These are phyloP conservation scores for Myopa testacea DNA, from an alignment of 2,888 invertebrate genomes.

Conservation along the genomic window DNA sequence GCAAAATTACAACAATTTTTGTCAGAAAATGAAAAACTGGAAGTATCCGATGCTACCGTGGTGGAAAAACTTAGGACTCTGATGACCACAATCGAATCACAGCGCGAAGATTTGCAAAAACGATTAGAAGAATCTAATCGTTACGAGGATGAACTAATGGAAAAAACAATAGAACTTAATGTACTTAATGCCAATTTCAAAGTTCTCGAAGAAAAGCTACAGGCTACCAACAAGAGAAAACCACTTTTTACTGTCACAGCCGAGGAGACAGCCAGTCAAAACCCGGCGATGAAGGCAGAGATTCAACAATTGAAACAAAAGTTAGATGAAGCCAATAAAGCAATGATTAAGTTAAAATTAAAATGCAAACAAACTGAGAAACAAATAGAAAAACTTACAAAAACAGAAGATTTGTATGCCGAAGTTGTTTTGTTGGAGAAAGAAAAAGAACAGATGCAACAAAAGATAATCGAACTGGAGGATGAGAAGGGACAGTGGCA, in stretches of 20 bases:
- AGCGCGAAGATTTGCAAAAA: slow-evolving; percentile 70
- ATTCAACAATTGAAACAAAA: slow-evolving; percentile 74
- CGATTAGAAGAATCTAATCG: slow-evolving; percentile 71
- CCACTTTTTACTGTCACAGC: slow-evolving; percentile 59
- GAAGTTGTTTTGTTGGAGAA: slow-evolving; percentile 76
- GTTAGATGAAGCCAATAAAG: slow-evolving; percentile 79
- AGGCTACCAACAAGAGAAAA: slow-evolving; percentile 57
- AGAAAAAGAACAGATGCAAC: slow-evolving; percentile 75
- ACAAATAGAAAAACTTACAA: slow-evolving; percentile 76
- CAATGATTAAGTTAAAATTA: slow-evolving; percentile 61
- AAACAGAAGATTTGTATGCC: slow-evolving; percentile 77
- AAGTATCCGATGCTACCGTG: slow-evolving; percentile 71
- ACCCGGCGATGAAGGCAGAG: slow-evolving; percentile 59
- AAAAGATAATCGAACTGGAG: slow-evolving; percentile 85
- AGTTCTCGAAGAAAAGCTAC: slow-evolving; percentile 65
- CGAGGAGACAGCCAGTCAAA: slow-evolving; percentile 47
- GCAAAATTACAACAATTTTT: slow-evolving; percentile 35
- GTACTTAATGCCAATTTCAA: slow-evolving; percentile 68
- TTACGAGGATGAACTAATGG: slow-evolving; percentile 71
- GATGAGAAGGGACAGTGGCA: slow-evolving; percentile 93
- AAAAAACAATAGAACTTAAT: slow-evolving; percentile 71
- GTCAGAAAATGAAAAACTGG: slow-evolving; percentile 65
- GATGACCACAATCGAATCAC: slow-evolving; percentile 69
- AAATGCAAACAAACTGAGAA: slow-evolving; percentile 83
- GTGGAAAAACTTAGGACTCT: slow-evolving; percentile 65